Evolutionary conservation across 2,888 invertebrate species (phyloP).

Genomic region (Incurvaria masculella): DNA sequence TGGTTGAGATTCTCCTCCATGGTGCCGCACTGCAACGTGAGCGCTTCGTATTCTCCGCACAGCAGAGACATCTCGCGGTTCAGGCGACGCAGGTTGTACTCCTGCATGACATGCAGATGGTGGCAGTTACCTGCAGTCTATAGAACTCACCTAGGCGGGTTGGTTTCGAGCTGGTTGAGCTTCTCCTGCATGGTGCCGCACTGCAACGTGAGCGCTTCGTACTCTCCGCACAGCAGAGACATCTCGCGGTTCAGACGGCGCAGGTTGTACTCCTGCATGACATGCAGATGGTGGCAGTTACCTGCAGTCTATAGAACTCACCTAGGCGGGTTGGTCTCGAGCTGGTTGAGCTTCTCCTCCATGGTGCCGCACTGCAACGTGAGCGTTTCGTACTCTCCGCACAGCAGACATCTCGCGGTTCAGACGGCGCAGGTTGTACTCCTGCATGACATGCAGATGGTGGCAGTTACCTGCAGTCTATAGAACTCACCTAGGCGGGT

Average conservation of each 20-base stretch:
- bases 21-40: conserved; percentile 74
- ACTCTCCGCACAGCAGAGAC: conserved; percentile 61
- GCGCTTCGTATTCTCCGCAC: conserved; percentile 72
- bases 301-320: no score
- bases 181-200: conserved; percentile 83
- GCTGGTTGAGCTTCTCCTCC: conserved; percentile 78
- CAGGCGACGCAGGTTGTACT: conserved; percentile 45
- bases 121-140: no score
- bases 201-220: conserved; percentile 74
- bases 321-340: conserved; percentile 90
- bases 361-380: conserved; percentile 76
- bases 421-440: conserved; percentile 45
- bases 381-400: conserved; percentile 76
- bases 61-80: conserved; percentile 52
- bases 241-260: conserved; percentile 51
- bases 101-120: conserved; percentile 40
- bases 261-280: conserved; percentile 45
- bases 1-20: conserved; percentile 84
- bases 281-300: no score
- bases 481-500: conserved; percentile 84
- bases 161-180: conserved; percentile 78
- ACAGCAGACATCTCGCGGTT: conserved; percentile 51
- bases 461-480: no score
- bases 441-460: conserved; percentile 40
- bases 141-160: conserved; percentile 84